These are phyloP conservation scores for Drosophila birchii DNA, from an alignment of 2,888 invertebrate genomes.

Conservation along the genomic window DNA sequence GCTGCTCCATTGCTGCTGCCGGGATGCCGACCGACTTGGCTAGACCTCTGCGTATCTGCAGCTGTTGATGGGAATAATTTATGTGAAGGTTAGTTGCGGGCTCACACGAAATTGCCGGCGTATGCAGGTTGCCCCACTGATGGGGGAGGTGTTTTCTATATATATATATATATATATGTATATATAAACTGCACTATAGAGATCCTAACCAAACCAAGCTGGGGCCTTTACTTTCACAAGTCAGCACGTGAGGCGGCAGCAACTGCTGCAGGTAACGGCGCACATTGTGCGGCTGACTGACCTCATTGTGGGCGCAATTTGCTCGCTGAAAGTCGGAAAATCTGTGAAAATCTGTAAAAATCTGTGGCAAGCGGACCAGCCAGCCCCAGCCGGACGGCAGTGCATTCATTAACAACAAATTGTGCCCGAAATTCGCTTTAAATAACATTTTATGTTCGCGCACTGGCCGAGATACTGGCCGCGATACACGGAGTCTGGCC, in stretches of 20 bases:
- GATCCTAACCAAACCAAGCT: conserved; percentile 22
- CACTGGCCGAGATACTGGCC: conserved; percentile 37
- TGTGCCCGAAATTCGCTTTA: conserved; percentile 77
- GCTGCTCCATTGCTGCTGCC: conserved; percentile 44
- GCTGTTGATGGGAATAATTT: conserved; percentile 77
- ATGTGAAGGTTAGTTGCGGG: conserved; percentile 76
- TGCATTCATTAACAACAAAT: conserved; percentile 78
- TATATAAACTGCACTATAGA: conserved; percentile 4
- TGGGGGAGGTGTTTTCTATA: conserved; percentile 13
- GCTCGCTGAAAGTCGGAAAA: conserved; percentile 53
- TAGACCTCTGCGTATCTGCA: conserved; percentile 36
- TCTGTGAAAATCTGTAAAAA: conserved; percentile 64
- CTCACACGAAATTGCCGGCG: conserved; percentile 72
- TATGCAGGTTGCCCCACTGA: conserved; percentile 31
- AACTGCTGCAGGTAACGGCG: conserved; percentile 61
- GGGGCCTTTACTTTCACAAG: conserved; percentile 77
- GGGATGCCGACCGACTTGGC: conserved; percentile 43
- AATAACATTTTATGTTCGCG: conserved; percentile 75
- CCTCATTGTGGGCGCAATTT: conserved; percentile 78
- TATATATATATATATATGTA: conserved; percentile 1
- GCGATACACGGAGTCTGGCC: conserved; percentile 11
- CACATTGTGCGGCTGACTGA: conserved; percentile 73
- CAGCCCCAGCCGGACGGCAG: conserved; percentile 43
- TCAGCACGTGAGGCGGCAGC: conserved; percentile 71
- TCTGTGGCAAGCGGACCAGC: conserved; percentile 53